Evolutionary conservation across 2,797 vertebrate genomes (phyloP).

Genomic region (Brotogeris chrysoptera): DNA sequence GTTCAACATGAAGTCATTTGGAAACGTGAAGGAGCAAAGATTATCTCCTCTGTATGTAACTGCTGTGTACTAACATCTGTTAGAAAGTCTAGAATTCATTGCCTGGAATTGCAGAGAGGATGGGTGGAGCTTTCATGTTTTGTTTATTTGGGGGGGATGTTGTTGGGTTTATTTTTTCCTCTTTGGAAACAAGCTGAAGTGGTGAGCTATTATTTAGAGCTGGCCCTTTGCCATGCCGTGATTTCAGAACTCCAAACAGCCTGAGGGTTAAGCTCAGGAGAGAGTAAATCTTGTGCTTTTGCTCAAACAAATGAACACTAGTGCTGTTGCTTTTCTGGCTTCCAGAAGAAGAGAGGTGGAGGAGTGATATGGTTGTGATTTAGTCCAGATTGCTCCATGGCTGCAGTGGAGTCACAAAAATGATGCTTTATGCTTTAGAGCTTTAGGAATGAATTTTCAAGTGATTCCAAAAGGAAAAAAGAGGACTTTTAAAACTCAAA

Average conservation of each 20-base stretch:
- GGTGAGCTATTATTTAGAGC: conserved; percentile 5
- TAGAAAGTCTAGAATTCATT: neutral
- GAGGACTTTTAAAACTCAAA: neutral
- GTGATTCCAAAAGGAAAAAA: neutral
- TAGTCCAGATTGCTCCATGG: neutral
- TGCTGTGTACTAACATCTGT: fast-evolving
- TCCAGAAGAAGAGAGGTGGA: neutral
- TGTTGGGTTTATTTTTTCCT: neutral
- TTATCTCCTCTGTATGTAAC: neutral
- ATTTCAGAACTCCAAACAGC: neutral
- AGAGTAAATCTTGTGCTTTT: neutral
- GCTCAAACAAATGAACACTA: neutral
- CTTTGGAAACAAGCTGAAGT: neutral
- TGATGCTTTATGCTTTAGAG: neutral
- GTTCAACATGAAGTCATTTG: neutral
- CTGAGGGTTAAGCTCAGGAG: neutral
- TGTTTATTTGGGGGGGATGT: neutral
- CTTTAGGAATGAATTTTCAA: neutral
- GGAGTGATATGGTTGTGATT: fast-evolving
- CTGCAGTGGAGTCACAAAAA: neutral
- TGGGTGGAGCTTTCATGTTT: neutral
- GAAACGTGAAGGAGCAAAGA: neutral
- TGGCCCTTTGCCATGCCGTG: neutral
- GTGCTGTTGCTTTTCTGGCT: neutral
- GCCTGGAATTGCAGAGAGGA: neutral